Base-by-base conservation (phyloP, 1,140 invertebrate genomes). In the Drosophila pseudoobscura region DNA sequence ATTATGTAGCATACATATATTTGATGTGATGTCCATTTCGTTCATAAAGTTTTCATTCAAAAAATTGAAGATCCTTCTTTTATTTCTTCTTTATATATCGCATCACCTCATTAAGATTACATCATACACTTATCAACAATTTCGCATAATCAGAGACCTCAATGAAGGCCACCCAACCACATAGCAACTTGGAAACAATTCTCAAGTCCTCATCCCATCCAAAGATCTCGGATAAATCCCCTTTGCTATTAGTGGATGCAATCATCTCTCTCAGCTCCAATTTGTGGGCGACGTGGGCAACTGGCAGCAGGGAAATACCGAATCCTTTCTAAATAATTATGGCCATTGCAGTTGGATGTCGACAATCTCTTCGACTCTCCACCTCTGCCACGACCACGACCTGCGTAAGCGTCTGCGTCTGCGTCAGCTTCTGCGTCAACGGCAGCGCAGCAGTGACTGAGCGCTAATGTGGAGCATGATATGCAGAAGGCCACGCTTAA, bases 271-370 rank as follows among this genome's bases (percentile, higher is more conserved):
- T n/a, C n/a, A n/a, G 41, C 55, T 68, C 45, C 65, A 69, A 50
- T 57, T 69, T 44, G 26, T 51, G 24, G 24, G 24, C 24, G 5
- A 77, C 68, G 76, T 80, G 68, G 35, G 60, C 52, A 60, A 29
- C 49, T 26, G 56, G 54, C 20, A 22, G 17, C 43, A 62, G 60
- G 78, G 69, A 85, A 80, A 78, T 77, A 68, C 71, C 75, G 78
- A 87, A 87, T 87, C 83, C 83, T 83, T 87, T 87, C 82, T 83
- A 87, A 87, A 87, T 88, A 68, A 88, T 71, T 75, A 63, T 41
- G 61, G 64, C 64, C 60, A 63, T 59, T 66, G 72, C 55, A 63
- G 43, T 69, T 55, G 61, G 45, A 17, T 17, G 54, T 75, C 65
- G 82, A 80, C 83, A 87, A 83, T 74, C 63, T 66, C 76, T 24